Percentiles rank a stretch among this genome's conserved stretches.
Evolutionary conservation across 1,140 invertebrate species (phyloP).

Genomic region (Micrasema minimum): DNA sequence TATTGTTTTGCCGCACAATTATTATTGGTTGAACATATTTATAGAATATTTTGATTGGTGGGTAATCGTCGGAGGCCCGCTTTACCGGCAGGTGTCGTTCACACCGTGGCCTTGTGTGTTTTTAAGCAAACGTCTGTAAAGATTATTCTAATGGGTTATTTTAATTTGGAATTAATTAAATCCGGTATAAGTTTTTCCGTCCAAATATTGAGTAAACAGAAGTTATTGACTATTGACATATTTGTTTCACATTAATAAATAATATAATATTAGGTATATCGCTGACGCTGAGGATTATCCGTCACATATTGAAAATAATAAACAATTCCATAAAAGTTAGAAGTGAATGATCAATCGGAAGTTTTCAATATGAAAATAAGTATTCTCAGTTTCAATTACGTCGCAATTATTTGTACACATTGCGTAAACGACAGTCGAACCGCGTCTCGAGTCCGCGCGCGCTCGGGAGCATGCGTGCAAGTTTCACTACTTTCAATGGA

Average conservation of each 20-base stretch:
- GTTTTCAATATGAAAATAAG: constrained; percentile 27
- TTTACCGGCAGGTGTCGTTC: constrained; percentile 67
- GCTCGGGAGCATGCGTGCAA: constrained; percentile 67
- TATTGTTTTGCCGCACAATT: constrained; percentile 44
- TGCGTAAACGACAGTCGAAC: constrained; percentile 60
- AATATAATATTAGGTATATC: no score
- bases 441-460: constrained; percentile 64
- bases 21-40: constrained; percentile 41
- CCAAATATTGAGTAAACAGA: no score
- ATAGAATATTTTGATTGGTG: constrained; percentile 60
- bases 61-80: constrained; percentile 68
- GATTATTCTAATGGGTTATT: constrained; percentile 13
- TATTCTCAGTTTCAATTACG: constrained; percentile 60
- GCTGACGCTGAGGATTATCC: background rate
- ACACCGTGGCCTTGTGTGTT: constrained; percentile 65
- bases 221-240: background rate
- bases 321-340: background rate
- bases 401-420: constrained; percentile 67
- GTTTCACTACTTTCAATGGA: constrained; percentile 64
- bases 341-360: constrained; percentile 6
- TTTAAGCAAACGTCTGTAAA: constrained; percentile 20
- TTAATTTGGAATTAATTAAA: constrained; percentile 10
- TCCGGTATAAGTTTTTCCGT: no score
- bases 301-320: constrained; percentile 3
- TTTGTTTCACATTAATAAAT: background rate